Evolutionary conservation across 1,140 invertebrate genomes (phyloP).

Genomic region (Leptinotarsa lineolata): DNA sequence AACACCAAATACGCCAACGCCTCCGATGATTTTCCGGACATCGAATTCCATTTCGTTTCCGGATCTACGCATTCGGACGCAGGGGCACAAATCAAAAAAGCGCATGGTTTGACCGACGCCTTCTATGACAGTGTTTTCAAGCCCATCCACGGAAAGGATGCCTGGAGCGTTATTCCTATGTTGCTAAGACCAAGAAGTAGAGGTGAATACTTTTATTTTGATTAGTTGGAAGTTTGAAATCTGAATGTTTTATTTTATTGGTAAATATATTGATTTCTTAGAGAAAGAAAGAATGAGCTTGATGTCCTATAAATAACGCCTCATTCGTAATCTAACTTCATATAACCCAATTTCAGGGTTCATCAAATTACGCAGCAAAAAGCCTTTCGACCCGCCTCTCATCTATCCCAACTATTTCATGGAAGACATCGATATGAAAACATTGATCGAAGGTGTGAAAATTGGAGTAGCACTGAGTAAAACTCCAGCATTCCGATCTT

Average conservation of each 20-base stretch:
- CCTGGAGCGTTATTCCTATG: conserved; percentile 86
- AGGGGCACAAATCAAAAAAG: conserved; percentile 79
- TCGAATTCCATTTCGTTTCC: conserved; percentile 91
- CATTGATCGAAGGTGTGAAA: conserved; percentile 82
- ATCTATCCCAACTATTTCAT: conserved; percentile 92
- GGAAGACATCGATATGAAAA: conserved; percentile 78
- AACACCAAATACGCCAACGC: conserved; percentile 87
- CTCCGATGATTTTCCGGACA: conserved; percentile 85
- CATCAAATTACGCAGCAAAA: conserved; percentile 77
- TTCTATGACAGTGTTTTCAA: conserved; percentile 76
- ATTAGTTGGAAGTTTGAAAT: background rate
- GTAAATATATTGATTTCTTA: too few relatives aligned
- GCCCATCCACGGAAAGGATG: conserved; percentile 76
- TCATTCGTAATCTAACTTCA: too few relatives aligned
- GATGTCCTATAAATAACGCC: too few relatives aligned
- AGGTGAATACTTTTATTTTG: conserved; percentile 58
- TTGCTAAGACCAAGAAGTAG: conserved; percentile 78
- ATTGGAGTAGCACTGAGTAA: conserved; percentile 74
- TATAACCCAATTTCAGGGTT: conserved; percentile 36
- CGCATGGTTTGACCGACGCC: conserved; percentile 73
- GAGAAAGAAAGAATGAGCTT: too few relatives aligned
- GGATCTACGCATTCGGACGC: conserved; percentile 88
- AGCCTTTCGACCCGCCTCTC: conserved; percentile 88
- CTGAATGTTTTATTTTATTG: too few relatives aligned
- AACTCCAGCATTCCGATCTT: conserved; percentile 72